These are phyloP conservation scores for Megaceryle maxima DNA, from an alignment of 2,113 vertebrate genomes.

Conservation along the genomic window DNA sequence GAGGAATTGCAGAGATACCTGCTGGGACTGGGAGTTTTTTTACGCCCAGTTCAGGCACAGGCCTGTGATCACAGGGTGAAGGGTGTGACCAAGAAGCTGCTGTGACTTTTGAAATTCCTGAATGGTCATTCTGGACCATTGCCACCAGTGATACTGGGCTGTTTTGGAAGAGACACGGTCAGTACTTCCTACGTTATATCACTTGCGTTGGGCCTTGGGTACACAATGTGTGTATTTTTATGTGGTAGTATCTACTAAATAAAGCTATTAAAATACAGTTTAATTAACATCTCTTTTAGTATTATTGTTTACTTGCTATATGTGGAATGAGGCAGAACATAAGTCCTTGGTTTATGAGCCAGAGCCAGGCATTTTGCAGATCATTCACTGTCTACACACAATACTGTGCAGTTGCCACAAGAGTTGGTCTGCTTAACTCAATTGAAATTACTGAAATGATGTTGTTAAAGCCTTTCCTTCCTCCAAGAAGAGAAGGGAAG, in stretches of 20 bases:
- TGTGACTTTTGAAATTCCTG: background rate
- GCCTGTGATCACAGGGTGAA: background rate
- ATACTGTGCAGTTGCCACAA: background rate
- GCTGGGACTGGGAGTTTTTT: background rate
- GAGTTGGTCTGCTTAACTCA: background rate
- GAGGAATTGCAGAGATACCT: background rate
- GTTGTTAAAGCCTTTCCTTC: background rate
- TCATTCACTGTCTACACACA: background rate
- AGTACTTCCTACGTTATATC: background rate
- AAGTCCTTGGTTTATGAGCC: background rate
- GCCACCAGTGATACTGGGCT: background rate
- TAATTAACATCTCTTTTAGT: background rate
- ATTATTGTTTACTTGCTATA: background rate
- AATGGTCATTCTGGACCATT: background rate
- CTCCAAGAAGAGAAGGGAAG: background rate
- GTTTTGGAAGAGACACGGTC: background rate
- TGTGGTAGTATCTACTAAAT: constrained; percentile 27
- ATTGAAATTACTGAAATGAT: background rate
- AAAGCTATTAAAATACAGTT: background rate
- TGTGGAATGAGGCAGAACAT: background rate
- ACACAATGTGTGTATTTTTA: background rate
- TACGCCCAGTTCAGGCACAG: background rate
- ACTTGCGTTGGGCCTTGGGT: background rate
- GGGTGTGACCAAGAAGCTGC: background rate
- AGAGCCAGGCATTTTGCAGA: background rate